Evolutionary conservation across 2,888 invertebrate species (phyloP).

Genomic region (Microdon myrmicae): DNA sequence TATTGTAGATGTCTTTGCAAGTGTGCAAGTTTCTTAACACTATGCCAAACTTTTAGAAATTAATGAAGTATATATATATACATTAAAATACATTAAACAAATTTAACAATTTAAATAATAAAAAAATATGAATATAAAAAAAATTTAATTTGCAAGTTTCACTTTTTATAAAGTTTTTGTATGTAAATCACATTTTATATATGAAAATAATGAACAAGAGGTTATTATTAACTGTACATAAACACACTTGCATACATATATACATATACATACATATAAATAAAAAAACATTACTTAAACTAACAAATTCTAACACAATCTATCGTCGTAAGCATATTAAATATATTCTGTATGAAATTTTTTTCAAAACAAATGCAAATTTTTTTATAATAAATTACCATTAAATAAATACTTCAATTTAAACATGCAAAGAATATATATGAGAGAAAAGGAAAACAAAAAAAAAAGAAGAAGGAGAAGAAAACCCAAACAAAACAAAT

Average conservation of each 20-base stretch:
- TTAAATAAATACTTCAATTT: slow-evolving; percentile 6
- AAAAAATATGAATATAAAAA: background rate
- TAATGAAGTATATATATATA: no score
- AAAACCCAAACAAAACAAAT: slow-evolving; percentile 13
- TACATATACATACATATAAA: slow-evolving; percentile 13
- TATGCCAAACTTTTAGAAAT: slow-evolving; percentile 29
- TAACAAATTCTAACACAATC: slow-evolving; percentile 18
- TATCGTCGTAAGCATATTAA: slow-evolving; percentile 26
- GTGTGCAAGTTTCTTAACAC: slow-evolving; percentile 27
- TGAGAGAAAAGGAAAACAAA: background rate
- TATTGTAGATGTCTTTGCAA: slow-evolving; percentile 8
- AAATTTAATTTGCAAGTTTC: slow-evolving; percentile 33
- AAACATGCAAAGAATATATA: no score
- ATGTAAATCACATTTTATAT: slow-evolving; percentile 41
- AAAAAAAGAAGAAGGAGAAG: slow-evolving; percentile 4
- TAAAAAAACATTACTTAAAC: slow-evolving; percentile 10
- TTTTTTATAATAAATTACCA: slow-evolving; percentile 7
- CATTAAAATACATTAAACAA: slow-evolving; percentile 12
- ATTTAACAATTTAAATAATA: slow-evolving; percentile 13
- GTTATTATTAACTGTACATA: slow-evolving; percentile 35
- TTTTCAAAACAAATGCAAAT: slow-evolving; percentile 15
- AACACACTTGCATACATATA: slow-evolving; percentile 35
- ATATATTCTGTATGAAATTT: slow-evolving; percentile 14
- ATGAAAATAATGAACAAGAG: slow-evolving; percentile 30
- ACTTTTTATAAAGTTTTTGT: slow-evolving; percentile 43